These are phyloP conservation scores for Limnephilus marmoratus DNA, from an alignment of 2,888 invertebrate species.

Conservation along the genomic window DNA sequence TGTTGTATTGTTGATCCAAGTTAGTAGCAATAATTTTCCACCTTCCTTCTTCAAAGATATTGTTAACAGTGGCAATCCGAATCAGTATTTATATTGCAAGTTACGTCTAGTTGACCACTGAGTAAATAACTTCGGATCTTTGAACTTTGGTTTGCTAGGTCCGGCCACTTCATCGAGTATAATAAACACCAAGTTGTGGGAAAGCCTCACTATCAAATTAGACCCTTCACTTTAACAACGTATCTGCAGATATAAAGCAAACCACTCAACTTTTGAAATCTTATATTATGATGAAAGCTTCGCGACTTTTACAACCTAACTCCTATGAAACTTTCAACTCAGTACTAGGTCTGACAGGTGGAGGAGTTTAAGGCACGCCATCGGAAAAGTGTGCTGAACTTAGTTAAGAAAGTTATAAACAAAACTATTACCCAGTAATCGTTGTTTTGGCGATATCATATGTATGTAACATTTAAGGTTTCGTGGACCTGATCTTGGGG, in stretches of 20 bases:
- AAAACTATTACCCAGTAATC: neutral
- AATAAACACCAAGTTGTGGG: neutral
- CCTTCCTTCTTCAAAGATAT: neutral
- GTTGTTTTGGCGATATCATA: neutral
- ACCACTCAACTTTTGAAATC: neutral
- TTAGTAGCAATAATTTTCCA: no score
- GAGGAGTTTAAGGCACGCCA: neutral
- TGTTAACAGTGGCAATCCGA: neutral
- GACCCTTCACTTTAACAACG: neutral
- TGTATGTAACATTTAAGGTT: neutral
- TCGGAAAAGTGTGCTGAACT: neutral
- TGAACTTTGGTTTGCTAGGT: neutral
- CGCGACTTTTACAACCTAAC: neutral
- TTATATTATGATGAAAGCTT: neutral
- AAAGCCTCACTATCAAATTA: neutral
- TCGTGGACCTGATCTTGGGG: no score
- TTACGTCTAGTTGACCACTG: neutral
- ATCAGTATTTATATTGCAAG: neutral
- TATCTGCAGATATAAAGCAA: neutral
- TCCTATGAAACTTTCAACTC: neutral
- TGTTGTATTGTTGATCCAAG: no score
- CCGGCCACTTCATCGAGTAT: neutral
- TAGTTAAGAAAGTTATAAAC: neutral
- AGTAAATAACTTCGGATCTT: neutral
- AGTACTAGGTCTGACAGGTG: neutral